A percentile compares a stretch with the other conserved stretches of the same genome.
These are phyloP conservation scores for Galbula dea DNA, from an alignment of 2,113 vertebrate species.

Conservation along the genomic window DNA sequence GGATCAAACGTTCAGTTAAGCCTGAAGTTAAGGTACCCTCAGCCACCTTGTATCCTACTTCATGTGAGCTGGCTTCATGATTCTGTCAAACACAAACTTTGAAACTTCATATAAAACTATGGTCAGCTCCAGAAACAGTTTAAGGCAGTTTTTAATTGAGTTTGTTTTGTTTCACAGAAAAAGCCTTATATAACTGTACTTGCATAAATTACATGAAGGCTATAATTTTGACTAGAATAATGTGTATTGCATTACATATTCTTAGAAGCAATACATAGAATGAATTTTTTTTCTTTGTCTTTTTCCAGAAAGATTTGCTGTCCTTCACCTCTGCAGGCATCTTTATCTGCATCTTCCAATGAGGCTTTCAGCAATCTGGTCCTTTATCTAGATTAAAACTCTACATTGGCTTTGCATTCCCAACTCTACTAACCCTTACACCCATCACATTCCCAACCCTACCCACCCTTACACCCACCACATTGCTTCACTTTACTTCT, in stretches of 20 bases:
- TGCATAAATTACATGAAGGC: not conserved
- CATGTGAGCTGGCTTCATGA: not conserved
- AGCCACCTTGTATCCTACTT: not conserved
- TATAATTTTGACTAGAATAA: not conserved
- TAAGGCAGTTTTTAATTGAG: not conserved
- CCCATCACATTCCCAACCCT: too few species aligned
- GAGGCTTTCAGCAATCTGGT: not conserved
- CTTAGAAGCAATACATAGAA: not conserved
- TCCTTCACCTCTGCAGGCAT: not conserved
- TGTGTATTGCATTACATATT: not conserved
- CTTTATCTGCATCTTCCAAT: not conserved
- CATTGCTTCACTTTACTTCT: not conserved
- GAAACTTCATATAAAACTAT: not conserved
- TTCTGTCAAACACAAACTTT: not conserved
- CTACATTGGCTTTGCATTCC: not conserved
- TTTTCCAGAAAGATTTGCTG: not conserved
- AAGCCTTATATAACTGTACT: not conserved
- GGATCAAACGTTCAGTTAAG: not conserved
- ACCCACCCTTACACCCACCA: too few species aligned
- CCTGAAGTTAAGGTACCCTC: not conserved
- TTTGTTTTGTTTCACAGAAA: not conserved
- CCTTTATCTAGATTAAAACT: not conserved
- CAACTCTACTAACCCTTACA: fast-evolving
- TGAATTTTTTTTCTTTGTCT: not conserved
- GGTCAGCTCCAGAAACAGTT: not conserved